Conservation (phyloP, 2,113 vertebrate genomes). For the Trachemys scripta region DNA sequence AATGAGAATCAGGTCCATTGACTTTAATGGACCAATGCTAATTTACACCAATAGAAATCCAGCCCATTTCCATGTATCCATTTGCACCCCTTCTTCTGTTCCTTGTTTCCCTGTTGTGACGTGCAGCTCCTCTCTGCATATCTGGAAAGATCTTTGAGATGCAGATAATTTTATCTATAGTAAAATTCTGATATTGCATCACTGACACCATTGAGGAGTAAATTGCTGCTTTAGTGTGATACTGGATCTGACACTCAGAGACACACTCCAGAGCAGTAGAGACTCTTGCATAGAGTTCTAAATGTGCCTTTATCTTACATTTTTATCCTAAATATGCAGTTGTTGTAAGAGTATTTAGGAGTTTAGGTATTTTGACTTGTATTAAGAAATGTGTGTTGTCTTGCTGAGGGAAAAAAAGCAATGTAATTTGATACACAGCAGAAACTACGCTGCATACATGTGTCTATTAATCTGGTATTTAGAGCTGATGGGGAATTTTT, state of each 20-base stretch:
- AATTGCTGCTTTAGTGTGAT: neutral
- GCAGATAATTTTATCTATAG: neutral
- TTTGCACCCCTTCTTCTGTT: neutral
- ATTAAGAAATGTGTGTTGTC: neutral
- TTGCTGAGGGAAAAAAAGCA: neutral
- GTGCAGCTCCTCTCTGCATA: neutral
- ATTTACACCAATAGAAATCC: neutral
- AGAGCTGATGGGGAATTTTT: neutral
- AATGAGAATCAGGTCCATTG: neutral
- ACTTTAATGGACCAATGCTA: neutral
- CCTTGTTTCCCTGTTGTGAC: neutral
- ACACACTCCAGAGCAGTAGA: neutral
- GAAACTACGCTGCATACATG: rapidly evolving
- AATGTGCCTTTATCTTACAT: neutral
- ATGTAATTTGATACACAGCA: neutral
- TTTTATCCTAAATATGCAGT: neutral
- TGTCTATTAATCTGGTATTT: neutral
- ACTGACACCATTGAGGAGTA: neutral
- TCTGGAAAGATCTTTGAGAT: neutral
- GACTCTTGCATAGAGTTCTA: neutral
- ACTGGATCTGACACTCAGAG: neutral
- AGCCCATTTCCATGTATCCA: neutral
- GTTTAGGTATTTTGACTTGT: neutral
- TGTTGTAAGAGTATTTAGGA: neutral
- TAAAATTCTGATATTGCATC: neutral